Evolutionary conservation across 2,888 invertebrate genomes (phyloP).

Genomic region (Dorcus parallelipipedus): DNA sequence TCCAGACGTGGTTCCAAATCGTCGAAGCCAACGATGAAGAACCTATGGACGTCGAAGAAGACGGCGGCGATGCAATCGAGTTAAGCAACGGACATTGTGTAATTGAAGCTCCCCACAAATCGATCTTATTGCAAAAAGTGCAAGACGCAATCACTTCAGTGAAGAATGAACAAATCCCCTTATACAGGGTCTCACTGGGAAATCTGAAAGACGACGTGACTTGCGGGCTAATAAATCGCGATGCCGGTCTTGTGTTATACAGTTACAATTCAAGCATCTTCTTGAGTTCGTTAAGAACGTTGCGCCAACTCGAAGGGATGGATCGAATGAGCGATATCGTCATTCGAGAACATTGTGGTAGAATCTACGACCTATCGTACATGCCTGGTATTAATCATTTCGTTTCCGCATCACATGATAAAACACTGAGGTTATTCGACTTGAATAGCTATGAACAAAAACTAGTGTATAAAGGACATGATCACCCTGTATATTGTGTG

Average conservation of each 20-base stretch:
- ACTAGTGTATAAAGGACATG: constrained; percentile 66
- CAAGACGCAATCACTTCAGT: constrained; percentile 31
- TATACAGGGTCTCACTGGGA: constrained; percentile 35
- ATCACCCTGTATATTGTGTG: constrained; percentile 86
- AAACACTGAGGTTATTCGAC: constrained; percentile 39
- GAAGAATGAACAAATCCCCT: constrained; percentile 31
- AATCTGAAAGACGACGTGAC: constrained; percentile 37
- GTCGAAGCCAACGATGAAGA: constrained; percentile 24
- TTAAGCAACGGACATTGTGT: constrained; percentile 6
- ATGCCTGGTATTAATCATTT: constrained; percentile 34
- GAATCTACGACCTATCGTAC: constrained; percentile 39
- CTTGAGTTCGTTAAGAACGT: constrained; percentile 34
- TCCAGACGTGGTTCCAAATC: constrained; percentile 49
- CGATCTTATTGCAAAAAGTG: constrained; percentile 27
- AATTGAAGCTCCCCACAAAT: not conserved
- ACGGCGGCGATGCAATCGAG: constrained; percentile 4
- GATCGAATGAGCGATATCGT: constrained; percentile 26
- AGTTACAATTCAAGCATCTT: constrained; percentile 38
- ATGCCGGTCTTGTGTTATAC: constrained; percentile 37
- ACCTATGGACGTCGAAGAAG: constrained; percentile 12
- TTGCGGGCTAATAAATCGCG: constrained; percentile 39
- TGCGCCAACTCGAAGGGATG: constrained; percentile 29
- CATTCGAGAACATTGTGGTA: constrained; percentile 37
- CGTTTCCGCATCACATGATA: constrained; percentile 41
- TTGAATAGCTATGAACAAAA: constrained; percentile 33